phyloP scores from a whole-genome alignment of 2,888 invertebrate species.

The Siphonodentalium dalli region DNA sequence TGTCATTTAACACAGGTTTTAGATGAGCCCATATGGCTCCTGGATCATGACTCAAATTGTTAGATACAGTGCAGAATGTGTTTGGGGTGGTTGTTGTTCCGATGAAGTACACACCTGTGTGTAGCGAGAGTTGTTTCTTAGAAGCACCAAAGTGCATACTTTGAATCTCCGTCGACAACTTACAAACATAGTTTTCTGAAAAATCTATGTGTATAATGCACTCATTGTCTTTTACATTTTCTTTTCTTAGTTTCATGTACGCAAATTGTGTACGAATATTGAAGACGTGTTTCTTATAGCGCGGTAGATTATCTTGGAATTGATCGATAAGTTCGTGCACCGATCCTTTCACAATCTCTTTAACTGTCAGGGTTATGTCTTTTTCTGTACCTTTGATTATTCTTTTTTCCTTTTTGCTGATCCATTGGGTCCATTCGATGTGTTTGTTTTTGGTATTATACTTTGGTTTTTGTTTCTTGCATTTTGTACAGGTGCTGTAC shows the following conservation, averaged over 20 bases:
- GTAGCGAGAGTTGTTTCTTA: slow-evolving; percentile 21
- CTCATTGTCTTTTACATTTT: slow-evolving; percentile 6
- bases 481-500: too few species aligned
- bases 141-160: slow-evolving; percentile 29
- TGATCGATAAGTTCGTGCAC: too few species aligned
- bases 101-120: slow-evolving; percentile 25
- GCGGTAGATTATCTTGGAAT: too few species aligned
- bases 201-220: slow-evolving; percentile 23
- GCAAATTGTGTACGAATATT: slow-evolving; percentile 14
- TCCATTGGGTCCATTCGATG: too few species aligned
- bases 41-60: slow-evolving; percentile 54
- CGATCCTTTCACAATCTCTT: too few species aligned
- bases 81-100: background rate
- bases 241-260: slow-evolving; percentile 11
- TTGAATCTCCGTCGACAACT: slow-evolving; percentile 18
- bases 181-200: slow-evolving; percentile 22
- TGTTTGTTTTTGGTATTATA: too few species aligned
- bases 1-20: slow-evolving; percentile 39
- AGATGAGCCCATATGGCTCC: slow-evolving; percentile 63
- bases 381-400: too few species aligned
- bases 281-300: slow-evolving; percentile 14
- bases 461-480: too few species aligned
- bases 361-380: too few species aligned
- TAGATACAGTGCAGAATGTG: slow-evolving; percentile 51
- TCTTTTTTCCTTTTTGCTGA: too few species aligned